Evolutionary conservation across 64 coral and sea anemone genomes (phyloP).

Genomic region (Pocillopora verrucosa): DNA sequence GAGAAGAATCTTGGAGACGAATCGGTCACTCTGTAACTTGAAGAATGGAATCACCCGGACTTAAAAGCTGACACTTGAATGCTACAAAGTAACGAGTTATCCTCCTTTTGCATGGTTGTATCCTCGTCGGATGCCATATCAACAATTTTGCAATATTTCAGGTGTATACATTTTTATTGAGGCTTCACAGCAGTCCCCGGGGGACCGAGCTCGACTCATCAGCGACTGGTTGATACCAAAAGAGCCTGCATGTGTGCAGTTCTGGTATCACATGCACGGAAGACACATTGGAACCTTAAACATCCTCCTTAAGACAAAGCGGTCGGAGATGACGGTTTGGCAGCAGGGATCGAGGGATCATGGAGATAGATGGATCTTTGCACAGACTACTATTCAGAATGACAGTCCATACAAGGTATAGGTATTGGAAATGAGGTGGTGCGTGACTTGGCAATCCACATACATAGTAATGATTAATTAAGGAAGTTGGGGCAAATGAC

Average conservation of each 20-base stretch:
- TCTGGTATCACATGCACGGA: slow-evolving; percentile 63
- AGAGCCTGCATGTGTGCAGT: slow-evolving; percentile 2
- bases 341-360: neutral
- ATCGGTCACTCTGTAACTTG: too few relatives aligned
- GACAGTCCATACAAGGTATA: slow-evolving; percentile 15
- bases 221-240: slow-evolving; percentile 14
- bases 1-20: too few relatives aligned
- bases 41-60: too few relatives aligned
- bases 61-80: too few relatives aligned
- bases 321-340: slow-evolving; percentile 18
- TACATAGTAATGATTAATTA: too few relatives aligned
- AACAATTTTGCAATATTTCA: neutral
- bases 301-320: slow-evolving; percentile 1
- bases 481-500: too few relatives aligned
- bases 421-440: neutral
- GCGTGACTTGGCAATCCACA: neutral
- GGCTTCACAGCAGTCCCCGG: slow-evolving; percentile 16
- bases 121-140: too few relatives aligned
- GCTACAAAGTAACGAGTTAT: too few relatives aligned
- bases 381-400: slow-evolving; percentile 12
- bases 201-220: slow-evolving; percentile 33
- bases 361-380: slow-evolving; percentile 43
- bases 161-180: slow-evolving; percentile 46
- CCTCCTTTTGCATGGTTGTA: too few relatives aligned
- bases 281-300: slow-evolving; percentile 28